Conservation (phyloP, 2,888 invertebrate genomes). For the Galerucella pusilla region DNA sequence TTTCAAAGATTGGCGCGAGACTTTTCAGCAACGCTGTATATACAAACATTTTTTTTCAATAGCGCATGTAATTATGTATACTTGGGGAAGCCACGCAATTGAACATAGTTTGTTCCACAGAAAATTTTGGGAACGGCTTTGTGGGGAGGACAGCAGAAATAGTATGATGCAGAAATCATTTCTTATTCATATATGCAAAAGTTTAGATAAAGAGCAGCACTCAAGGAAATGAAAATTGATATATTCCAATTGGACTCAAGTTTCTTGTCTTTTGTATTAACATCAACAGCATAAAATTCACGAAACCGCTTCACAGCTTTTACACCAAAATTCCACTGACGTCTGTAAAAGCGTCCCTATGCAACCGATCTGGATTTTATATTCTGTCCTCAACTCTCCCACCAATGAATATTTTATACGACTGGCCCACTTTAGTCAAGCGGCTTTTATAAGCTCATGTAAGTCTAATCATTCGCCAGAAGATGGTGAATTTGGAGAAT, state of each 20-base stretch:
- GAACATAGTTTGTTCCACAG: slow-evolving; percentile 28
- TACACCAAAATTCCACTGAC: slow-evolving; percentile 2
- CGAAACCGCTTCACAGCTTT: not conserved
- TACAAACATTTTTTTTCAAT: slow-evolving; percentile 17
- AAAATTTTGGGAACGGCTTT: slow-evolving; percentile 15
- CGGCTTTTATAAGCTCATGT: slow-evolving; percentile 27
- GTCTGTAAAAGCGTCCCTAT: slow-evolving; percentile 8
- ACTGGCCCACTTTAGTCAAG: not conserved
- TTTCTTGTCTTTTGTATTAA: not conserved
- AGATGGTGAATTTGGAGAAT: not conserved
- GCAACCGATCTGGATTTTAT: slow-evolving; percentile 13
- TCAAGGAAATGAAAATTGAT: too few species aligned
- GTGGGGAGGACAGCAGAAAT: slow-evolving; percentile 16
- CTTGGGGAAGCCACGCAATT: slow-evolving; percentile 33
- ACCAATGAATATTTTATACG: slow-evolving; percentile 17
- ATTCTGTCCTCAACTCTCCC: slow-evolving; percentile 10
- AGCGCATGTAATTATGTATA: slow-evolving; percentile 18
- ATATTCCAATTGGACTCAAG: too few species aligned
- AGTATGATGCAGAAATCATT: slow-evolving; percentile 9
- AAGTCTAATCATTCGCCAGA: slow-evolving; percentile 24
- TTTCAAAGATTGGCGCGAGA: too few species aligned
- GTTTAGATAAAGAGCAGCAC: not conserved
- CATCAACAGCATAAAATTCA: not conserved
- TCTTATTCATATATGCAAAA: not conserved
- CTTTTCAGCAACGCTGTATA: too few species aligned